Percentiles rank a stretch among this genome's conserved stretches.
Conservation (phyloP, 2,888 invertebrate species). For the Metellina segmentata region DNA sequence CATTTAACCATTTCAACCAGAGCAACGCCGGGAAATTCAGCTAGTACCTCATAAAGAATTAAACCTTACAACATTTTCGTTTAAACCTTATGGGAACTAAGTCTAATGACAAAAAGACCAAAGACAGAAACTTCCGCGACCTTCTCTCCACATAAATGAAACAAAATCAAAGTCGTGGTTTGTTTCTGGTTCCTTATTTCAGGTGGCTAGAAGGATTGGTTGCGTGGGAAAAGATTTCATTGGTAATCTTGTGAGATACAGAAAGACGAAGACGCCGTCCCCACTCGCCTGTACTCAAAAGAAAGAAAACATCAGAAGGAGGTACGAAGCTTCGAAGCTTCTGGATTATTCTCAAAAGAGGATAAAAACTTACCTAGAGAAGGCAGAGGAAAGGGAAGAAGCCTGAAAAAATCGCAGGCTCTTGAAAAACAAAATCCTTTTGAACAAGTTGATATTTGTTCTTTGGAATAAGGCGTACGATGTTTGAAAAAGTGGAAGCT, state of each 20-base stretch:
- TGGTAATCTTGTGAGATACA: background rate
- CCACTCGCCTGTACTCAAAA: background rate
- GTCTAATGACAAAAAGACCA: too few species aligned
- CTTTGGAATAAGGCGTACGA: background rate
- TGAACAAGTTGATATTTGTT: background rate
- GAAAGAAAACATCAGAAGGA: background rate
- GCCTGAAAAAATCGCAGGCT: background rate
- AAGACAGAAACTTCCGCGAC: background rate
- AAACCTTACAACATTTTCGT: too few species aligned
- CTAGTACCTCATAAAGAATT: too few species aligned
- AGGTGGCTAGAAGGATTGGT: background rate
- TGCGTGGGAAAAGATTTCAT: background rate
- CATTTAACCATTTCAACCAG: too few species aligned
- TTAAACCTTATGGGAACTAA: too few species aligned
- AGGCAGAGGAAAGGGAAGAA: background rate
- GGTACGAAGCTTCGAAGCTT: background rate
- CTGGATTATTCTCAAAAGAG: background rate
- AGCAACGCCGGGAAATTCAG: too few species aligned
- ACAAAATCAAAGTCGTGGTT: background rate
- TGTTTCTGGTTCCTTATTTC: background rate
- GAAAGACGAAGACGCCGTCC: background rate
- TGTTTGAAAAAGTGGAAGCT: background rate
- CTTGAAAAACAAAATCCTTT: background rate
- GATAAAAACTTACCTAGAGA: background rate
- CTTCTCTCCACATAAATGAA: background rate